A percentile compares a stretch with the other conserved stretches of the same genome.
phyloP scores from a whole-genome alignment of 1,140 invertebrate genomes.

The Trachymyrmex septentrionalis region DNA sequence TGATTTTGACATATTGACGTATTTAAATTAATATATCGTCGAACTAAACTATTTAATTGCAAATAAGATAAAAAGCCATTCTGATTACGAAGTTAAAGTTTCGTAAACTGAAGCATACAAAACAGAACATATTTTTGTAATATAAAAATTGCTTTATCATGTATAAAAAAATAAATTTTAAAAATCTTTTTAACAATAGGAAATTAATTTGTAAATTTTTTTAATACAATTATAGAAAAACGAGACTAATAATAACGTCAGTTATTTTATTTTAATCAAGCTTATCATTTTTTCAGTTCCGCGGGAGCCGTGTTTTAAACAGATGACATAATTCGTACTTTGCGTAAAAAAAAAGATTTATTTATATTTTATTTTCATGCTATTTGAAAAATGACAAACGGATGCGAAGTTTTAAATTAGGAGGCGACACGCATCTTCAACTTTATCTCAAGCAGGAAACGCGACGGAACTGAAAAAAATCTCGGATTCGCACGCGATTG shows the following conservation, averaged over 20 bases:
- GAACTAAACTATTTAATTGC: not conserved
- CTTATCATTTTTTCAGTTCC: not conserved
- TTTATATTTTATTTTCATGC: not conserved
- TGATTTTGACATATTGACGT: constrained; percentile 6
- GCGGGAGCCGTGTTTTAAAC: not conserved
- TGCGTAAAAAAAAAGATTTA: not conserved
- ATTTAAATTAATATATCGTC: constrained; percentile 1
- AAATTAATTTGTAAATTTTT: not conserved
- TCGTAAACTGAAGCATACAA: not conserved
- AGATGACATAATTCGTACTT: not conserved
- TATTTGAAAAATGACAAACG: constrained; percentile 24
- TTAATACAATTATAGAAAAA: constrained; percentile 19
- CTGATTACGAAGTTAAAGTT: not conserved
- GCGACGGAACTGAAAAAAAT: constrained; percentile 1
- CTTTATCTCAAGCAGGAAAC: constrained; percentile 37
- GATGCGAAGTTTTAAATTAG: not conserved
- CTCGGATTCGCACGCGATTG: constrained; percentile 21
- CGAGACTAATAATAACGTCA: not conserved
- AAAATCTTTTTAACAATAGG: not conserved
- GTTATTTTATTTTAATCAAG: not conserved
- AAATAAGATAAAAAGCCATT: constrained; percentile 12
- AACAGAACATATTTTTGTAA: not conserved
- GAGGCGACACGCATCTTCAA: not conserved
- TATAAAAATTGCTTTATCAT: not conserved
- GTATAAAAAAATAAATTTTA: not conserved